phyloP scores from a whole-genome alignment of 2,113 vertebrate species.

The Clarias gariepinus region DNA sequence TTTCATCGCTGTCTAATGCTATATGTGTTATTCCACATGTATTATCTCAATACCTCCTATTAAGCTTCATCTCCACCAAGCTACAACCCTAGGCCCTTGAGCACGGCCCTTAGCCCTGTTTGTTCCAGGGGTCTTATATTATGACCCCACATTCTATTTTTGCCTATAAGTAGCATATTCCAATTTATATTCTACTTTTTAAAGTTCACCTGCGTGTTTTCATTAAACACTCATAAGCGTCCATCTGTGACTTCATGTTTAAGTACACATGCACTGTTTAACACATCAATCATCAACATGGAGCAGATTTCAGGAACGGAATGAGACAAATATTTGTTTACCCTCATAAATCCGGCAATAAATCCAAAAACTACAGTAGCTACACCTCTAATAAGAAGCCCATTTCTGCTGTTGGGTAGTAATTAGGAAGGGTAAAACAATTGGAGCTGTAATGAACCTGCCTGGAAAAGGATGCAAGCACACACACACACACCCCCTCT shows the following conservation, averaged over 20 bases:
- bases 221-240: neutral
- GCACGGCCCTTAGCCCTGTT: neutral
- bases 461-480: neutral
- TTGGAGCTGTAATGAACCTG: neutral
- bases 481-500: too few species aligned
- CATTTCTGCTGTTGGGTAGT: neutral
- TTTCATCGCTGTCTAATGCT: neutral
- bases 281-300: neutral
- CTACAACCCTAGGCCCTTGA: neutral
- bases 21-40: neutral
- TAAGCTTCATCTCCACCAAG: neutral
- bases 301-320: neutral
- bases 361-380: neutral
- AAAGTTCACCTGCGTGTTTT: neutral
- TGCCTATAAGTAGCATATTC: neutral
- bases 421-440: neutral
- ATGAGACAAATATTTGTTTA: neutral
- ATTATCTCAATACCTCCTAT: neutral
- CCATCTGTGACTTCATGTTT: neutral
- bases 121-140: too few species aligned
- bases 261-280: neutral
- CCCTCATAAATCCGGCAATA: neutral
- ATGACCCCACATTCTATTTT: neutral
- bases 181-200: neutral
- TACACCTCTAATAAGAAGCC: neutral